A percentile compares a stretch with the other conserved stretches of the same genome.
These are phyloP conservation scores for Conops quadrifasciatus DNA, from an alignment of 2,888 invertebrate species.

Conservation along the genomic window DNA sequence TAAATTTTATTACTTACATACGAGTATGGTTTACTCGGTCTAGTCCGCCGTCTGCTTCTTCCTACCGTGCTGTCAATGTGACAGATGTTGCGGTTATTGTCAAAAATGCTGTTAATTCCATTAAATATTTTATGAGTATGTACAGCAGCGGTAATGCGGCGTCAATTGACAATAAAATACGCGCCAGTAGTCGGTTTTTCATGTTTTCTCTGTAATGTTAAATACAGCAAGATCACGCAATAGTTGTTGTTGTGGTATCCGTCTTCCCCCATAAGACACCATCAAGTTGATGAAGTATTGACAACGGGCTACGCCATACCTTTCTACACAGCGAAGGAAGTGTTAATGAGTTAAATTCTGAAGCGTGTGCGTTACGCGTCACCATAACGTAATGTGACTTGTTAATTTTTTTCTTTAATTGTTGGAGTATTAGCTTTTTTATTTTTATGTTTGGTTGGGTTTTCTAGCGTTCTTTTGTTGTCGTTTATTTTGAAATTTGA, in stretches of 20 bases:
- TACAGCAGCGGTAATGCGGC: constrained; percentile 50
- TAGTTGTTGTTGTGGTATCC: constrained; percentile 30
- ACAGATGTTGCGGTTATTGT: constrained; percentile 47
- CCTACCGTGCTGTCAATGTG: not conserved
- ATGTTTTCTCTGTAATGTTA: not conserved
- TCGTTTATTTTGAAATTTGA: not conserved
- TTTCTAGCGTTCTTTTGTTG: constrained; percentile 20
- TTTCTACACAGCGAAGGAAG: constrained; percentile 38
- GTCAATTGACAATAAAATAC: constrained; percentile 47
- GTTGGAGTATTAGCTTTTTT: not conserved
- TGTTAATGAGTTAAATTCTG: constrained; percentile 47
- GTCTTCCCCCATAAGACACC: not conserved
- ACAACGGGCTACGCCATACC: not conserved
- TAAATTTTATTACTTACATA: constrained; percentile 35
- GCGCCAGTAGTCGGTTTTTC: constrained; percentile 23
- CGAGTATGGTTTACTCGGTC: constrained; percentile 15
- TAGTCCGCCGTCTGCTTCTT: not conserved
- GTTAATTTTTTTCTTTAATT: constrained; percentile 12
- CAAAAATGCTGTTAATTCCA: constrained; percentile 51
- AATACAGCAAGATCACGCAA: not conserved
- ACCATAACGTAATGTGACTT: constrained; percentile 37
- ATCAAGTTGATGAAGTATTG: not conserved
- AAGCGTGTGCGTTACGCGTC: constrained; percentile 39
- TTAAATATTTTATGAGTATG: no score
- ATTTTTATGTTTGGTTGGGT: constrained; percentile 2